Evolutionary conservation across 1,140 invertebrate genomes (phyloP), one percentile per base, ranked within the genome.

Genomic region (Procambarus virginalis): DNA sequence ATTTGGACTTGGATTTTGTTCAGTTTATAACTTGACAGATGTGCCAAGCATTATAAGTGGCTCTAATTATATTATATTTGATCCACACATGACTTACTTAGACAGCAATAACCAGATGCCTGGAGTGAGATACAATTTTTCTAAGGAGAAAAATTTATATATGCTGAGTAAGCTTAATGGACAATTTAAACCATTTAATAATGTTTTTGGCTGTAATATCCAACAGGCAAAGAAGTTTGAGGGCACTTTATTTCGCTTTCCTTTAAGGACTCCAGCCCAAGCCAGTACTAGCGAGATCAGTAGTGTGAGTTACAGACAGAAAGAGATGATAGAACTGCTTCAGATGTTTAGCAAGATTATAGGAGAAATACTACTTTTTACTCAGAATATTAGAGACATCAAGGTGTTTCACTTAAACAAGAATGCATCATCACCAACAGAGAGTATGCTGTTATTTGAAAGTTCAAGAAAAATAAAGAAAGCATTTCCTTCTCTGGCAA

Each of bases 21-120:
- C 85, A 58, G 85, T 87, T 8, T 87, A 87, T 51, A 87, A 87
- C 64, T 34, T 87, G 20, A 87, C 85, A 12, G 85, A 87, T 73
- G 60, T 80, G 20, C 85, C 85, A 51, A 87, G 85, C 49, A 68
- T 87, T 49, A 45, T 87, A 2, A 87, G 85, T 73, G 77, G 77
- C 2, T 70, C 85, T 45, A 87, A 77, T 68, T 87, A 80, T 80
- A 76, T 87, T 46, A 68, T 87, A 70, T 80, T 87, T 80, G 85
- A 87, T 60, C 85, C 85, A 3, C 85, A 87, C 64, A 58, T 70
- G 12, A 80, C 85, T 22, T 68, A 87, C 49, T 14, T 87, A 46
- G 77, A 68, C 34, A 9, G 34, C 12, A 22, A 79, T 68, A 80
- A 60, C 46, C 22, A 64, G n/a, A 51, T 58, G 6, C 46, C 76